These are phyloP conservation scores for Drosophila bocqueti DNA, from an alignment of 1,140 invertebrate species.

Conservation along the genomic window DNA sequence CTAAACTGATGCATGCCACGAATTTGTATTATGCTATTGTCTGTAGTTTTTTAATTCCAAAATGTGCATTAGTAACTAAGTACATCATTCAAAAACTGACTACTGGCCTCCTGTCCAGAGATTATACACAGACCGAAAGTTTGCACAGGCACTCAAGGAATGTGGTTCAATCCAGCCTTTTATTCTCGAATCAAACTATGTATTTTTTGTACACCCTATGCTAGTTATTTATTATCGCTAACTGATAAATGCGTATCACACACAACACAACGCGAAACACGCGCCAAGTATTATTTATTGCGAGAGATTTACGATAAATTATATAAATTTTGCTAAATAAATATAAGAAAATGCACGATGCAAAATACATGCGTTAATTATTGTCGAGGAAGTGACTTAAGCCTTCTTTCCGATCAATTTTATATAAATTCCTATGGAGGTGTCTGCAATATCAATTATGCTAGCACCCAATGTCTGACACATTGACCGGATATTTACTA, in stretches of 20 bases:
- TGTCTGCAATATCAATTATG: slow-evolving; percentile 4
- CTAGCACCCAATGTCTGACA: background rate
- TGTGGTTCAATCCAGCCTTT: slow-evolving; percentile 20
- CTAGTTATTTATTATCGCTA: slow-evolving; percentile 74
- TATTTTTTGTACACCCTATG: slow-evolving; percentile 63
- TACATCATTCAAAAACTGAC: slow-evolving; percentile 25
- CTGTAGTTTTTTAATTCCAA: slow-evolving; percentile 44
- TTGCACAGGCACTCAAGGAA: slow-evolving; percentile 3
- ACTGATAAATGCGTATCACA: slow-evolving; percentile 53
- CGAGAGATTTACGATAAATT: slow-evolving; percentile 47
- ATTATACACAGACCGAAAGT: slow-evolving; percentile 16
- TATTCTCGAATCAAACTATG: slow-evolving; percentile 63
- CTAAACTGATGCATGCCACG: slow-evolving; percentile 59
- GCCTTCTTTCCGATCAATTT: background rate
- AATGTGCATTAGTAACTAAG: slow-evolving; percentile 46
- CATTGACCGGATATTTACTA: background rate
- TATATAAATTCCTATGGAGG: background rate
- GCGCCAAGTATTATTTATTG: slow-evolving; percentile 79
- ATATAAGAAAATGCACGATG: slow-evolving; percentile 59
- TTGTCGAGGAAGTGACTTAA: background rate
- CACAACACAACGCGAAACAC: slow-evolving; percentile 44
- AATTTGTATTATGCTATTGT: slow-evolving; percentile 68
- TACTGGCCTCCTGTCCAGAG: slow-evolving; percentile 8
- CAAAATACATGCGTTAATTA: slow-evolving; percentile 11
- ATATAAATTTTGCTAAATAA: slow-evolving; percentile 57